Base-by-base conservation (phyloP, 2,797 vertebrate species). In the Darevskia nairensis region DNA sequence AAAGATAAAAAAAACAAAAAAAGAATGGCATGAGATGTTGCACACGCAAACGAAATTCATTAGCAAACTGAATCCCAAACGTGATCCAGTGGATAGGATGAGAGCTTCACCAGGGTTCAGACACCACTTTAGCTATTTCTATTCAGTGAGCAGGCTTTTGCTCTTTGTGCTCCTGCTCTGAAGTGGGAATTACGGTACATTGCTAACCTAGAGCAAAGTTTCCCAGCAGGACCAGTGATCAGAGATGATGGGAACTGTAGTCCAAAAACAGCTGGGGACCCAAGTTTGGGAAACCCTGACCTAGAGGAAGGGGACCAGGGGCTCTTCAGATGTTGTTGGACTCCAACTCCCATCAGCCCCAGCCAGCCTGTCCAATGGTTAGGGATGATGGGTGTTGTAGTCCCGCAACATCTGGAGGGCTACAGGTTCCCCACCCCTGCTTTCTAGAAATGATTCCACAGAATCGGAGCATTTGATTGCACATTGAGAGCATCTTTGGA, bases 1-100 rank as follows among this genome's bases (percentile, higher is more conserved):
- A 64, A 95, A 96, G 92, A 90, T 61, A 92, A 89, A 86, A 61
- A 39, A 96, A 96, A 96, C 90, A 91, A 92, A 95, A 95, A 95
- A 89, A 81, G 81, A 90, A 35, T 71, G 79, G 85, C 32, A 55
- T 92, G 92, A 95, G 88, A 76, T n/a, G 84, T 79, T 85, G 81
- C 64, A 90, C 88, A 82, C 35, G 78, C 7, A 80, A 87, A 91
- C 78, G 80, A 0, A 72, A 80, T 82, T 79, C 23, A 86, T 82
- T 82, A 91, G 61, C 17, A 85, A 85, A 27, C 9, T 64, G 17
- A n/a, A 74, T 61, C 19, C 19, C 87, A 50, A 17, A 59, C 13
- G 15, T 39, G 46, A 61, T 74, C 39, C 29, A 64, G 50, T 44
- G 29, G 50, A 44, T 80, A 75, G 35, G 17, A 6, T 39, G 71